Percentiles rank a stretch among this genome's conserved stretches.
phyloP scores from a whole-genome alignment of 2,113 vertebrate species.

The Rissa tridactyla region DNA sequence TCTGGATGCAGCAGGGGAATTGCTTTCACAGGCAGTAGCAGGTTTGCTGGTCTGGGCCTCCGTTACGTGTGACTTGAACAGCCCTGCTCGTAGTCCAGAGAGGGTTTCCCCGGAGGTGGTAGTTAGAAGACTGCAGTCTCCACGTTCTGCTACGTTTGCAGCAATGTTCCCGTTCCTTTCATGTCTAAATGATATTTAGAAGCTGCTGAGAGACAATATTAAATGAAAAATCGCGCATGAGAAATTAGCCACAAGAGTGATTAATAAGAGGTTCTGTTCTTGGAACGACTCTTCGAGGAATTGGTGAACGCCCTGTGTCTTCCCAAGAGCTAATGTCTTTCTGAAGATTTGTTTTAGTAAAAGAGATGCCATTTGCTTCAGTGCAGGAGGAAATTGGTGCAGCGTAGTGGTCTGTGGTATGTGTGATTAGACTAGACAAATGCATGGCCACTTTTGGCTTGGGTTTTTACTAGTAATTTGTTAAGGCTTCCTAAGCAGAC shows the following conservation, averaged over 20 bases:
- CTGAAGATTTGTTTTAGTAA: background rate
- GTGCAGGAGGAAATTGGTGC: background rate
- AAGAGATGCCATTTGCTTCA: background rate
- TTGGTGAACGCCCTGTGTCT: background rate
- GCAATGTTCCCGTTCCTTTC: background rate
- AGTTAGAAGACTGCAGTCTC: background rate
- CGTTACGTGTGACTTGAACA: fast-evolving
- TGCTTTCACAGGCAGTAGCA: background rate
- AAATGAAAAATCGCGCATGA: background rate
- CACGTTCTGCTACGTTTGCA: background rate
- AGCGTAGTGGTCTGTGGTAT: fast-evolving
- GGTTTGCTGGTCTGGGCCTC: background rate
- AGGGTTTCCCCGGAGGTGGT: background rate
- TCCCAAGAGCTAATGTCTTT: background rate
- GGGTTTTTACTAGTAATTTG: background rate
- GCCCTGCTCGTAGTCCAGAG: background rate
- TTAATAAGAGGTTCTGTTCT: background rate
- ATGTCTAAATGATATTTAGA: background rate
- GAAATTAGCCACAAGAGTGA: background rate
- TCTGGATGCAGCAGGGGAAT: background rate
- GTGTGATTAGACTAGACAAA: background rate
- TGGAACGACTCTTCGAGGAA: background rate
- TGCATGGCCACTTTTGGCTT: background rate
- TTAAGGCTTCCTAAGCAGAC: background rate
- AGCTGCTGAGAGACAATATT: background rate